These are phyloP conservation scores for Lathamus discolor DNA, from an alignment of 2,113 vertebrate genomes.

Conservation along the genomic window DNA sequence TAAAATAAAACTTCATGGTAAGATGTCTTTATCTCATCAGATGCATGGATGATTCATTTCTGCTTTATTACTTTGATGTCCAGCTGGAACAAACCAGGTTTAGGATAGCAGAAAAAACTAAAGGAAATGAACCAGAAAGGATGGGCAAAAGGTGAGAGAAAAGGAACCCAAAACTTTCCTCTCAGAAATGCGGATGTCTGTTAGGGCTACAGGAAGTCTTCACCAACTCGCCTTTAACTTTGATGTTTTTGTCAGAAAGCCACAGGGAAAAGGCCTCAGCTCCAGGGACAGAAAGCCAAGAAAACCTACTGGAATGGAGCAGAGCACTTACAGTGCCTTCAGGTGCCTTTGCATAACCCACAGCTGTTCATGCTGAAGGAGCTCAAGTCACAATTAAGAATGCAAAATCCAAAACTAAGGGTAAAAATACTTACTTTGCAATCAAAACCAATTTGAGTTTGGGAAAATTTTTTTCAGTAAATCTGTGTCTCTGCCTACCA, in stretches of 20 bases:
- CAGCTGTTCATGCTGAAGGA: neutral
- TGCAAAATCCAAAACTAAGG: neutral
- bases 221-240: neutral
- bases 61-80: conserved; percentile 41
- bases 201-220: neutral
- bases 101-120: neutral
- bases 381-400: neutral
- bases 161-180: neutral
- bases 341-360: neutral
- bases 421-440: neutral
- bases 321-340: neutral
- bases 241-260: neutral
- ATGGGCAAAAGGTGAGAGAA: neutral
- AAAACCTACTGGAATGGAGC: neutral
- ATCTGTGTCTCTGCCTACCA: neutral
- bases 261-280: neutral
- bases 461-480: neutral
- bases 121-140: neutral
- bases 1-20: conserved; percentile 52
- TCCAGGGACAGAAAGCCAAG: neutral
- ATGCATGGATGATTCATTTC: conserved; percentile 27
- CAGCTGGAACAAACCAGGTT: neutral
- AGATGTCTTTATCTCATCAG: conserved; percentile 54
- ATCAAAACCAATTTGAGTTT: neutral
- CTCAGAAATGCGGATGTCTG: neutral